These are phyloP conservation scores for Hydrotaea diabolus DNA, from an alignment of 2,888 invertebrate species.

Conservation along the genomic window DNA sequence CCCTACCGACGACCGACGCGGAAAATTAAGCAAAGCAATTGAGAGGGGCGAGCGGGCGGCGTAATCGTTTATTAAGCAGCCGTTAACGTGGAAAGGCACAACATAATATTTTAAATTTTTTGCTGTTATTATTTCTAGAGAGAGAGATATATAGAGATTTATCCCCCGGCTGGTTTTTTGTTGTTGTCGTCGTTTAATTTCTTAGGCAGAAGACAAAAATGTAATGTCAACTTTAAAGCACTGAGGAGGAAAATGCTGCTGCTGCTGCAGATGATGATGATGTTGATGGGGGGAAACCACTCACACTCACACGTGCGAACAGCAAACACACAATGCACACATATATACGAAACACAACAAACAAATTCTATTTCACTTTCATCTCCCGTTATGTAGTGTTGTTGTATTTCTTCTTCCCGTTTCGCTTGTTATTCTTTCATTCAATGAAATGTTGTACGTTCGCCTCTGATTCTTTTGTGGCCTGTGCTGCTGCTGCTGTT, in stretches of 20 bases:
- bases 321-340: not conserved
- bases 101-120: constrained; percentile 26
- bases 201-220: no score
- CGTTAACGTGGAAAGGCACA: no score
- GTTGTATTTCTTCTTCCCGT: not conserved
- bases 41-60: constrained; percentile 40
- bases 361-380: constrained; percentile 16
- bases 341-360: not conserved
- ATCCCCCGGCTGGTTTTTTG: not conserved
- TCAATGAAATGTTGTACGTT: not conserved
- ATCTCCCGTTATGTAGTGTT: not conserved
- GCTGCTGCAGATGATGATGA: not conserved
- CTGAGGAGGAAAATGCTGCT: not conserved
- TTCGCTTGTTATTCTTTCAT: constrained; percentile 5
- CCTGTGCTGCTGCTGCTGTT: not conserved
- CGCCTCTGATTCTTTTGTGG: not conserved
- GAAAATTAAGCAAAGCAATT: not conserved
- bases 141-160: no score
- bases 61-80: no score
- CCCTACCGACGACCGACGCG: constrained; percentile 5
- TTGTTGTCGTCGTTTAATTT: constrained; percentile 6
- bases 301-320: not conserved
- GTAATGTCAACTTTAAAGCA: constrained; percentile 5
- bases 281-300: not conserved
- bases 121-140: not conserved